Evolutionary conservation across 2,888 invertebrate species (phyloP), one percentile per base, ranked within the genome.

Genomic region (Eudemis profundana): DNA sequence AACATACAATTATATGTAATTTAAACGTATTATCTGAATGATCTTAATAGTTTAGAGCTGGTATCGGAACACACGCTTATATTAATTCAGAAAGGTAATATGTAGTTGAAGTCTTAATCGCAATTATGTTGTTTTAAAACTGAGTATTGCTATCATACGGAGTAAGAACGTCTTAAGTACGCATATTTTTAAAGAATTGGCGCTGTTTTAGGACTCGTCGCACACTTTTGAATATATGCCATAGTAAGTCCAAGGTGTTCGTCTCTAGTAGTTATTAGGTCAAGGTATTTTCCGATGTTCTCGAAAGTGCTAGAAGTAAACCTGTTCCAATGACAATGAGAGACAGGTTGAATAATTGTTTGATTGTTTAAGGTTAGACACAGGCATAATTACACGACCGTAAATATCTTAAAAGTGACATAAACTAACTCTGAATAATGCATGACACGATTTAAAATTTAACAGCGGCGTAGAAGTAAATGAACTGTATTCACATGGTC

Each of bases 211-310:
- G 5, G 27, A 19, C 4, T 40, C 8, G 27, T 23, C 12, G 29
- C 15, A 42, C n/a, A 4, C 27, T 42, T 27, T 40, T 21, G 17
- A 40, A 50, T 46, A 50, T 42, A 40, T 59, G 36, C 29, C 54
- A 27, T 54, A 38, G 29, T n/a, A 23, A 27, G 38, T 50, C 61
- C 67, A 70, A 71, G 69, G 69, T 14, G 61, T 57, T 54, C 57
- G 46, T 73, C 72, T 73, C 71, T 74, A 76, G 71, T 72, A 72
- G 70, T 72, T 78, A 79, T 81, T 78, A 73, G 81, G 86, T 82
- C 86, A 87, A 86, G 87, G 86, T 69, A 64, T 51, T 68, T 73
- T 71, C 74, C 70, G 76, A 82, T 79, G 77, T 80, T 84, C 84
- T 84, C 74, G 78, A 83, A 84, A 83, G 79, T 70, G 67, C 67